phyloP scores from a whole-genome alignment of 2,888 invertebrate species.

The Myathropa florea region DNA sequence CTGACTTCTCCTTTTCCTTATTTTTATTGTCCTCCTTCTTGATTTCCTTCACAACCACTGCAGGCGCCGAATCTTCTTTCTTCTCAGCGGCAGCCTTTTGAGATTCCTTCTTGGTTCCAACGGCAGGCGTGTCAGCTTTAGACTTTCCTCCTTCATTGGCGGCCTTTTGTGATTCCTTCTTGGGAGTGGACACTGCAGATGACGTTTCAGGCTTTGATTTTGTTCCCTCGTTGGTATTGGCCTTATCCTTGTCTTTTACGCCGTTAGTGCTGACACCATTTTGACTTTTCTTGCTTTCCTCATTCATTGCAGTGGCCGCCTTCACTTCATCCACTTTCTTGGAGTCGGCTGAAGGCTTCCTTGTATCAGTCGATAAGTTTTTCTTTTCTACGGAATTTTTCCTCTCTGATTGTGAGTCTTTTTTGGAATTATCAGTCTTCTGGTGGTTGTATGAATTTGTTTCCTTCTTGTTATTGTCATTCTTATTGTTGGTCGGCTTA shows the following conservation, averaged over 20 bases:
- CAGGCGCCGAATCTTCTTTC: constrained; percentile 32
- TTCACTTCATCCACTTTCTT: constrained; percentile 29
- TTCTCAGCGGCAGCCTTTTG: constrained; percentile 53
- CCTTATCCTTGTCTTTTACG: constrained; percentile 70
- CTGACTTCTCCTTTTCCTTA: constrained; percentile 12
- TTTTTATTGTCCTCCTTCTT: constrained; percentile 57
- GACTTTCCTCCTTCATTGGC: constrained; percentile 35
- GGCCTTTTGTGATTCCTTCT: constrained; percentile 26
- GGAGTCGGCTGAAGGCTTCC: constrained; percentile 29
- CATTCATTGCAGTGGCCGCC: constrained; percentile 59
- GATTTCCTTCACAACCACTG: constrained; percentile 1
- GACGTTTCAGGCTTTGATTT: not conserved
- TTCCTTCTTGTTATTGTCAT: constrained; percentile 65
- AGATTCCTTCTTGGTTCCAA: constrained; percentile 20
- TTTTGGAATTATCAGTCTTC: constrained; percentile 71
- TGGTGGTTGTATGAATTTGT: constrained; percentile 47
- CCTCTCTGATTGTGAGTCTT: constrained; percentile 59
- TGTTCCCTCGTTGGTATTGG: not conserved
- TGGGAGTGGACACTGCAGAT: not conserved
- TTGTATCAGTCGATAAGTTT: constrained; percentile 21
- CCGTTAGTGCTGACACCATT: constrained; percentile 74
- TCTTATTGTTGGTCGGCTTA: constrained; percentile 46
- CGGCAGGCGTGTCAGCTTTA: constrained; percentile 56
- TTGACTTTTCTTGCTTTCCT: constrained; percentile 74
- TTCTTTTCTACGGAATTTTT: constrained; percentile 60